Base-by-base conservation (phyloP, 2,113 vertebrate species). In the Deroptyus accipitrinus region DNA sequence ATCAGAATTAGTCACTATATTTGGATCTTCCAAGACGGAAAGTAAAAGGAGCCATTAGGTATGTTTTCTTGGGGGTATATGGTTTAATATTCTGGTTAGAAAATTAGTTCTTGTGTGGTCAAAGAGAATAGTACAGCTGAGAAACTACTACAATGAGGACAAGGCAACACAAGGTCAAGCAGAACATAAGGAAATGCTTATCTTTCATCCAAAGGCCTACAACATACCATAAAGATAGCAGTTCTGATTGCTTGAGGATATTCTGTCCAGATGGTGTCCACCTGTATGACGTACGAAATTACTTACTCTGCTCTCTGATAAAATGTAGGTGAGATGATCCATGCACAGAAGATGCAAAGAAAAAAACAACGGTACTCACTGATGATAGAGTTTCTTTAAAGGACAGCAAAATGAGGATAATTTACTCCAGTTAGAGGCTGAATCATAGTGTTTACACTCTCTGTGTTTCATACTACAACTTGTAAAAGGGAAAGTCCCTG, bases 241-340 rank as follows among this genome's bases (percentile, higher is more conserved):
- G 77, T 27, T 94, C 39, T 62, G 91, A 74, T 48, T 92, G 92
- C 90, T 76, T 68, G 46, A 55, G 90, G 92, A 82, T 67, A 86
- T 52, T 90, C 81, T 80, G 78, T 80, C 91, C 96, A 97, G 96
- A 96, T 95, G 97, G 97, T 59, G 75, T 84, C 94, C 94, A 91
- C 94, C 94, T 96, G 94, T 55, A 77, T 37, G 74, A 87, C 81
- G 70, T 55, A 85, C 77, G 62, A 96, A 97, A 92, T 83, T 1
- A 82, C 79, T 92, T 91, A 57, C 49, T 84, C 46, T 78, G 67
- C 74, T 87, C 61, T 92, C 91, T 90, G 86, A 94, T 67, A 81
- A 95, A 90, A 95, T 31, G 31, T 87, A 90, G 57, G 83, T 96
- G 96, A 96, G 81, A 92, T 84, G 72, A 94, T 75, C 73, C 88